Conservation (phyloP, 1,140 invertebrate genomes). For the Xylocopa sonorina region DNA sequence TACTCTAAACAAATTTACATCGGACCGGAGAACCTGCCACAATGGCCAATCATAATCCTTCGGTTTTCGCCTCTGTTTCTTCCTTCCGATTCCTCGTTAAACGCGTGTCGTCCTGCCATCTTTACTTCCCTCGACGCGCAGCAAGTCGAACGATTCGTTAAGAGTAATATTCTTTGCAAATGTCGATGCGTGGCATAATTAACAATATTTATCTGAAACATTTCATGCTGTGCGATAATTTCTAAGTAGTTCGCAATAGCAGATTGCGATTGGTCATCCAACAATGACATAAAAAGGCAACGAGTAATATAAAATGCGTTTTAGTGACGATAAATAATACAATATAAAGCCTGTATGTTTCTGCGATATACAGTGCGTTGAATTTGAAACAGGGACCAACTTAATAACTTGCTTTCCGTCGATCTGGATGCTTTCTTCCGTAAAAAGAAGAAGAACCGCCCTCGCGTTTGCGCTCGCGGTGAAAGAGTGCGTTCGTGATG, state of each 20-base stretch:
- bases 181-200: too few species aligned
- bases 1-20: constrained; percentile 70
- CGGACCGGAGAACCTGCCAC: constrained; percentile 52
- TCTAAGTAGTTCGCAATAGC: too few species aligned
- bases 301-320: too few species aligned
- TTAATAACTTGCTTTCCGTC: not conserved
- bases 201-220: not conserved
- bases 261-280: too few species aligned
- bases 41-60: constrained; percentile 62
- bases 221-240: not conserved
- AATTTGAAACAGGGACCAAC: not conserved
- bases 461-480: not conserved
- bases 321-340: too few species aligned
- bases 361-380: not conserved
- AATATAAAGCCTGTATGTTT: too few species aligned
- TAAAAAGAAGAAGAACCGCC: not conserved
- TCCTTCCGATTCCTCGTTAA: not conserved
- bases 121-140: too few species aligned
- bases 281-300: too few species aligned
- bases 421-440: not conserved
- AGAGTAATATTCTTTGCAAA: too few species aligned
- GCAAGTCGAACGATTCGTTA: too few species aligned
- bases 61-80: constrained; percentile 10
- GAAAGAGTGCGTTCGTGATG: constrained; percentile 35
- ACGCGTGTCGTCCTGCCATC: not conserved